phyloP scores from a whole-genome alignment of 2,113 vertebrate species.

The Scomber japonicus region DNA sequence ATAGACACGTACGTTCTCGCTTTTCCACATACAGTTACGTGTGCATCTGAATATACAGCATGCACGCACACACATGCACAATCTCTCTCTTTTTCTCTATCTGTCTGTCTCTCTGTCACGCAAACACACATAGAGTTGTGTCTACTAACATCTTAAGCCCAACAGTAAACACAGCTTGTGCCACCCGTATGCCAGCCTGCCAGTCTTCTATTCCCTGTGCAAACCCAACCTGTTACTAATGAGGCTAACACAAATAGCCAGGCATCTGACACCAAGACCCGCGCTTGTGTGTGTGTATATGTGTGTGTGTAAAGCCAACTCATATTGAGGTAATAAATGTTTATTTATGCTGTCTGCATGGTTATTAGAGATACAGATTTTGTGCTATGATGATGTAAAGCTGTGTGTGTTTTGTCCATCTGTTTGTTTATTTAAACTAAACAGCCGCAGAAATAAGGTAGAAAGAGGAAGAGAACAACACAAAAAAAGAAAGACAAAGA shows the following conservation, averaged over 20 bases:
- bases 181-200: slow-evolving; percentile 68
- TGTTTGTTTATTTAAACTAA: slow-evolving; percentile 23
- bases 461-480: neutral
- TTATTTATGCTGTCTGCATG: slow-evolving; percentile 38
- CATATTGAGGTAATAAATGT: slow-evolving; percentile 40
- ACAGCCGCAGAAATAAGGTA: neutral
- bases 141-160: slow-evolving; percentile 75
- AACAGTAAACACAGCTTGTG: slow-evolving; percentile 80
- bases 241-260: slow-evolving; percentile 77
- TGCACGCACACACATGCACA: slow-evolving; percentile 18
- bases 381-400: slow-evolving; percentile 17
- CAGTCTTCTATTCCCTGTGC: slow-evolving; percentile 73
- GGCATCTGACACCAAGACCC: slow-evolving; percentile 68
- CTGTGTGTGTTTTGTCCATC: neutral
- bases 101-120: slow-evolving; percentile 6
- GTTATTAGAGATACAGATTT: slow-evolving; percentile 38
- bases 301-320: slow-evolving; percentile 30
- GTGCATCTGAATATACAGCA: slow-evolving; percentile 66
- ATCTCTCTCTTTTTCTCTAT: slow-evolving; percentile 1
- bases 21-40: slow-evolving; percentile 48
- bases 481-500: neutral
- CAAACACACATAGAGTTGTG: slow-evolving; percentile 37
- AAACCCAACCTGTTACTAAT: slow-evolving; percentile 82
- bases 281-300: slow-evolving; percentile 9
- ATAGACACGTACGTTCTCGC: slow-evolving; percentile 34